Conservation (phyloP, 2,113 vertebrate species). For the Pongo abelii region DNA sequence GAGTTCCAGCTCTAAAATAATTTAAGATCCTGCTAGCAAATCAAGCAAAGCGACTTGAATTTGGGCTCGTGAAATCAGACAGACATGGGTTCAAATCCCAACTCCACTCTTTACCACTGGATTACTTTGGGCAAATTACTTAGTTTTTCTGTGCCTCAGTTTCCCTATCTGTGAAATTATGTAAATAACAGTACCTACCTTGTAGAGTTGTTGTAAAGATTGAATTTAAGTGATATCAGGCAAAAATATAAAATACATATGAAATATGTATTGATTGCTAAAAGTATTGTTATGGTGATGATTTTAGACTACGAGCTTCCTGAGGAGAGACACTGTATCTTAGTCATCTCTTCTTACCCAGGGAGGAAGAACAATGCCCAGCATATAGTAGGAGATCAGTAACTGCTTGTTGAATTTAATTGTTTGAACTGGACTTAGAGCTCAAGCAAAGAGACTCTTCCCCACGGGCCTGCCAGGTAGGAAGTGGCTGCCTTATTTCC, state of each 20-base stretch:
- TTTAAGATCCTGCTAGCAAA: neutral
- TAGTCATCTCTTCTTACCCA: neutral
- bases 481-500: neutral
- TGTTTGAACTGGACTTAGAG: neutral
- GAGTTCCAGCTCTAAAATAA: neutral
- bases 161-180: neutral
- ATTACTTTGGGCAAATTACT: neutral
- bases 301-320: neutral
- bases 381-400: neutral
- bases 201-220: neutral
- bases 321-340: neutral
- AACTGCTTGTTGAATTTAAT: neutral
- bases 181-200: neutral
- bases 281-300: neutral
- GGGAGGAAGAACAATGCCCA: neutral
- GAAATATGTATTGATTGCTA: fast-evolving
- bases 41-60: fast-evolving
- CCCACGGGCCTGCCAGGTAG: neutral
- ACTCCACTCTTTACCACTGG: neutral
- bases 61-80: neutral
- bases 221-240: neutral
- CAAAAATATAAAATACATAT: neutral
- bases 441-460: neutral
- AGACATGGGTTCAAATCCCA: neutral
- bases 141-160: neutral